phyloP scores from a whole-genome alignment of 2,888 invertebrate species.

The Drosophila silvestris region DNA sequence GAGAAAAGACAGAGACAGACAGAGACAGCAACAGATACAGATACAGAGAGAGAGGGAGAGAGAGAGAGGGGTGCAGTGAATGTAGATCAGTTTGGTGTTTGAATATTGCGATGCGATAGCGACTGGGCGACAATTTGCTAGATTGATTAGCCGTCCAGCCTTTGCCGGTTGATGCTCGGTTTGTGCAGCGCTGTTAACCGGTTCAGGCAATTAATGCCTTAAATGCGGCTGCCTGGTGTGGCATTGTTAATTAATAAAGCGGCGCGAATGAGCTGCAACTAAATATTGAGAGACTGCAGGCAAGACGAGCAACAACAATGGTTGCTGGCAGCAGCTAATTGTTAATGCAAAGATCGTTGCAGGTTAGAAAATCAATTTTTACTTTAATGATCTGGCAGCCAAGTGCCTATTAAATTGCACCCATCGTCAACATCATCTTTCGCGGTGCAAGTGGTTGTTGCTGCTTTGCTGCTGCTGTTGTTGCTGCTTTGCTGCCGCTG shows the following conservation, averaged over 20 bases:
- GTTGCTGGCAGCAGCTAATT: slow-evolving; percentile 53
- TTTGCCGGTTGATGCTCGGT: slow-evolving; percentile 16
- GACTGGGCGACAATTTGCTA: slow-evolving; percentile 79
- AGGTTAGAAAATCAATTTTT: slow-evolving; percentile 81
- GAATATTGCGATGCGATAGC: slow-evolving; percentile 55
- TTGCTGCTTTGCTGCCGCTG: not conserved
- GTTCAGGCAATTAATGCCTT: slow-evolving; percentile 77
- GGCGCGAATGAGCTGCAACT: slow-evolving; percentile 52
- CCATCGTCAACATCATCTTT: slow-evolving; percentile 32
- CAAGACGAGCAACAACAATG: slow-evolving; percentile 4
- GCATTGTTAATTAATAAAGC: slow-evolving; percentile 80
- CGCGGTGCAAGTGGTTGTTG: slow-evolving; percentile 1
- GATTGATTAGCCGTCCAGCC: slow-evolving; percentile 76
- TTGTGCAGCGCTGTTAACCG: slow-evolving; percentile 47
- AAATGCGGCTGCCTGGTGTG: slow-evolving; percentile 78
- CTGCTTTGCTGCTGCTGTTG: not conserved
- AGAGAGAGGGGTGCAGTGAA: slow-evolving; percentile 3
- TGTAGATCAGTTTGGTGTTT: slow-evolving; percentile 45
- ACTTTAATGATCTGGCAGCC: slow-evolving; percentile 76
- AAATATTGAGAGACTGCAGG: not conserved
- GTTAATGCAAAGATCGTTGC: slow-evolving; percentile 80
- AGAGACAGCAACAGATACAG: not conserved
- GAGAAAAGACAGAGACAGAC: slow-evolving; percentile 45
- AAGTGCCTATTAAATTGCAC: slow-evolving; percentile 70
- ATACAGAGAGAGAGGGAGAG: not conserved